Evolutionary conservation across 2,888 invertebrate species (phyloP).

Genomic region (Leptinotarsa rubiginosa): DNA sequence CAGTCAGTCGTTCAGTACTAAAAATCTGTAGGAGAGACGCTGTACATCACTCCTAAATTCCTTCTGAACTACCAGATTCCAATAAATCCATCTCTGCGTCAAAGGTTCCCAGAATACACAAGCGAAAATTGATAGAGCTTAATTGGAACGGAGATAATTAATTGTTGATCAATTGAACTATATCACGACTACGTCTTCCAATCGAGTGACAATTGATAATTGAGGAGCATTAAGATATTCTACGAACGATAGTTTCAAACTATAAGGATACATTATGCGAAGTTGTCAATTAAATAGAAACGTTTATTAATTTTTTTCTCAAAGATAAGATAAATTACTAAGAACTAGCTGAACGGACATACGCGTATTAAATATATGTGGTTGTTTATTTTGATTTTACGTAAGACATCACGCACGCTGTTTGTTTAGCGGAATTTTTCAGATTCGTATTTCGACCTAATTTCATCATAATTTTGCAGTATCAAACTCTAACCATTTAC

Average conservation of each 20-base stretch:
- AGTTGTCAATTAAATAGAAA: not conserved
- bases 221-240: not conserved
- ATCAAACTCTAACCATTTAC: not conserved
- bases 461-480: not conserved
- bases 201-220: not conserved
- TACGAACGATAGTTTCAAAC: not conserved
- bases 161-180: conserved; percentile 7
- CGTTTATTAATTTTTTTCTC: not conserved
- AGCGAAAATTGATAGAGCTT: not conserved
- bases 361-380: not conserved
- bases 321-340: conserved; percentile 7
- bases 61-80: not conserved
- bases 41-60: too few species aligned
- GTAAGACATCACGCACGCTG: not conserved
- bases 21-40: too few species aligned
- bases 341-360: not conserved
- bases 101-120: not conserved
- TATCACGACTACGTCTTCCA: not conserved
- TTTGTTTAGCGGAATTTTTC: not conserved
- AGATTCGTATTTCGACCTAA: not conserved
- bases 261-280: not conserved
- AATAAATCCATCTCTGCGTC: not conserved
- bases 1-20: too few species aligned
- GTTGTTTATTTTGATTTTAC: not conserved
- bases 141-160: not conserved